These are phyloP conservation scores for Tachysurus fulvidraco DNA, from an alignment of 2,113 vertebrate genomes.

Conservation along the genomic window DNA sequence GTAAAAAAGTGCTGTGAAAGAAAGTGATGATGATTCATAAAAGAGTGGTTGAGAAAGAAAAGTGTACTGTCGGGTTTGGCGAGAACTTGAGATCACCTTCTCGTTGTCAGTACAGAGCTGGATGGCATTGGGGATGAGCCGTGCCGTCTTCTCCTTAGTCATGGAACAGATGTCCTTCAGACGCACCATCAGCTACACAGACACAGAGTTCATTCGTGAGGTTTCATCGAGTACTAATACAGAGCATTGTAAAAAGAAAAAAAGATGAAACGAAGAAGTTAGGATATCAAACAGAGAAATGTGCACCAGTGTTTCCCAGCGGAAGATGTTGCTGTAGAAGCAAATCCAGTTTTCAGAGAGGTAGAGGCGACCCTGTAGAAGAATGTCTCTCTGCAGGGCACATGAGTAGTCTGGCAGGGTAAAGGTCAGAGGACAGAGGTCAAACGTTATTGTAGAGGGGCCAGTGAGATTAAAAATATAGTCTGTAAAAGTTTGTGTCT, in stretches of 20 bases:
- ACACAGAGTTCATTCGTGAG: background rate
- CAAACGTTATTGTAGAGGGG: background rate
- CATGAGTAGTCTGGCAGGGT: conserved; percentile 96
- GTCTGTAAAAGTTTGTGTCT: background rate
- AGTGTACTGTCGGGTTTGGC: background rate
- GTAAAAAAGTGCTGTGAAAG: conserved; percentile 94
- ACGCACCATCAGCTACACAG: conserved; percentile 87
- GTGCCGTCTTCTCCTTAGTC: conserved; percentile 98
- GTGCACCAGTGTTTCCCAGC: conserved; percentile 98
- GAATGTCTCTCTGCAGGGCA: conserved; percentile 96
- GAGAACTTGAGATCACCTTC: conserved; percentile 79
- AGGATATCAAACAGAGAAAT: conserved; percentile 78
- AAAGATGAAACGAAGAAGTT: conserved; percentile 65
- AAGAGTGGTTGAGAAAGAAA: background rate
- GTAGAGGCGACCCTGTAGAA: conserved; percentile 99
- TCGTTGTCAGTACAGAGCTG: conserved; percentile 98
- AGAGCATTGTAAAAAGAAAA: background rate
- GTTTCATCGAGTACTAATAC: background rate
- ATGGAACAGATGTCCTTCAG: conserved; percentile 99
- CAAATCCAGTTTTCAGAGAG: conserved; percentile 99
- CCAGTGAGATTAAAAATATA: background rate
- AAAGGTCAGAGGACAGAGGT: conserved; percentile 20
- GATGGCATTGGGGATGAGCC: conserved; percentile 99
- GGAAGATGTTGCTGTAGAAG: conserved; percentile 99
- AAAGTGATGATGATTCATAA: background rate